Evolutionary conservation across 2,888 invertebrate genomes (phyloP).

Genomic region (Theretra japonica): DNA sequence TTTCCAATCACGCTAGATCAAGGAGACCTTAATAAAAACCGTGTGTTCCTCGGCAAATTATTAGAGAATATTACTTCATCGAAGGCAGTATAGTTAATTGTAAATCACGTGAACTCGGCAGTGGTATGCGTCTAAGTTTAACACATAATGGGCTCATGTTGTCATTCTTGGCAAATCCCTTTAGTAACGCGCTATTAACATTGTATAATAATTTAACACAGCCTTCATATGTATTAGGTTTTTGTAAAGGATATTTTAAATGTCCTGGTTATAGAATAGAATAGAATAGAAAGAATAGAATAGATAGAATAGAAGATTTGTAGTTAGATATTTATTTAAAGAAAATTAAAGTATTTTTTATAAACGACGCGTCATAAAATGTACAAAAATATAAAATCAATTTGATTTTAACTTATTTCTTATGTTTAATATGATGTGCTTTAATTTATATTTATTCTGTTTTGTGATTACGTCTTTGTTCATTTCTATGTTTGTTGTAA

Average conservation of each 20-base stretch:
- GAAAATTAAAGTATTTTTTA: too few relatives aligned
- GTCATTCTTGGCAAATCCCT: constrained; percentile 22
- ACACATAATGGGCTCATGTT: constrained; percentile 18
- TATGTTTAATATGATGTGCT: too few relatives aligned
- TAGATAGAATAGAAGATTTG: too few relatives aligned
- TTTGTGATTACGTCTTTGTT: neutral
- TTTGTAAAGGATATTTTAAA: neutral
- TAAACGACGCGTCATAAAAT: too few relatives aligned
- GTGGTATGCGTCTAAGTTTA: constrained; percentile 9
- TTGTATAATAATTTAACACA: constrained; percentile 16
- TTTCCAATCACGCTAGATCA: too few relatives aligned
- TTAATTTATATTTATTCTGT: neutral
- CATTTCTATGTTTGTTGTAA: constrained; percentile 2
- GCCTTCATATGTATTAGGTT: constrained; percentile 8
- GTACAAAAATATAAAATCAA: neutral
- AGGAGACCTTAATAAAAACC: too few relatives aligned
- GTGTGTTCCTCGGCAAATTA: too few relatives aligned
- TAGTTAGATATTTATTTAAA: too few relatives aligned
- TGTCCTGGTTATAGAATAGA: too few relatives aligned
- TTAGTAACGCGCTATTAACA: constrained; percentile 23
- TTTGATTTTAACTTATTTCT: neutral
- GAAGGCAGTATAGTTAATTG: neutral
- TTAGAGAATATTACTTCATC: neutral
- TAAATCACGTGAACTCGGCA: neutral
- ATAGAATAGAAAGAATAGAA: too few relatives aligned